A percentile compares a stretch with the other conserved stretches of the same genome.
Conservation (phyloP, 2,113 vertebrate species). For the Phylloscopus trochiloides region DNA sequence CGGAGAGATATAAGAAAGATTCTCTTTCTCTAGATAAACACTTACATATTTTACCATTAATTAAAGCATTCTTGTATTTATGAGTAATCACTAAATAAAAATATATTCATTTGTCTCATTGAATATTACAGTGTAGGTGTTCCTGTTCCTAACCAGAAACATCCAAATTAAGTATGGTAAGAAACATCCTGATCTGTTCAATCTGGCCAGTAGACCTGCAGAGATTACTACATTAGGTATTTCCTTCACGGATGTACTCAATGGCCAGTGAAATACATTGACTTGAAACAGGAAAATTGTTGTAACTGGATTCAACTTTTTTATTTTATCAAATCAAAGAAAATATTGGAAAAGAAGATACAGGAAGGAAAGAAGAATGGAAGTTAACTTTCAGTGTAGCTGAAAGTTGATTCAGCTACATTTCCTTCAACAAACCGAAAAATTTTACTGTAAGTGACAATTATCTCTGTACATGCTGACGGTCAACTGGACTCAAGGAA, state of each 20-base stretch:
- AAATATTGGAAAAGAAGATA: not conserved
- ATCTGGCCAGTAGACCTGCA: not conserved
- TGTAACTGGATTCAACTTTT: not conserved
- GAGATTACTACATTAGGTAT: not conserved
- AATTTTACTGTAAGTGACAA: not conserved
- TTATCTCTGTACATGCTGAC: not conserved
- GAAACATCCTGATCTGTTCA: not conserved
- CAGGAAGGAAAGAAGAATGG: not conserved
- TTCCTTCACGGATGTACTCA: not conserved
- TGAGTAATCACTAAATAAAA: not conserved
- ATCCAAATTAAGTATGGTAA: not conserved
- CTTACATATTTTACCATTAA: not conserved
- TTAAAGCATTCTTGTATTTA: not conserved
- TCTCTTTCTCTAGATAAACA: not conserved
- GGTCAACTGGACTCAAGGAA: not conserved
- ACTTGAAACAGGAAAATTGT: not conserved
- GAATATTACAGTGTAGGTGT: not conserved
- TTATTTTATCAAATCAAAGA: not conserved
- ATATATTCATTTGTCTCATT: not conserved
- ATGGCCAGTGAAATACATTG: not conserved
- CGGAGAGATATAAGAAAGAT: not conserved
- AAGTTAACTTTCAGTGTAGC: not conserved
- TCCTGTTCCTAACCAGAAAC: not conserved
- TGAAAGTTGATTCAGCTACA: not conserved
- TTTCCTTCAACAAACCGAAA: not conserved